Base-by-base conservation (phyloP, 2,888 invertebrate species). In the Pasiphila rectangulata region DNA sequence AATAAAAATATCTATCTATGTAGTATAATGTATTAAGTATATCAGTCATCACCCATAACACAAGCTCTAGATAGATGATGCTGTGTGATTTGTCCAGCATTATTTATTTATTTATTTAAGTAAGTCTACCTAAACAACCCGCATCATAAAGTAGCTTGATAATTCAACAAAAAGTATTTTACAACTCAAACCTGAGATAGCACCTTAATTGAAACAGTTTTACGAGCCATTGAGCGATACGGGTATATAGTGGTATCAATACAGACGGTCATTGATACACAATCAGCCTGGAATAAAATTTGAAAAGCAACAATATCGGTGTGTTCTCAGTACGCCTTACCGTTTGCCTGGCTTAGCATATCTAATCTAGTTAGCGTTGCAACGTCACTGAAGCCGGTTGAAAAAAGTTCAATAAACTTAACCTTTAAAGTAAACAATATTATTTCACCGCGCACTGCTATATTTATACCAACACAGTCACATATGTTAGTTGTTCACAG, bases 361-460 rank as follows among this genome's bases (percentile, higher is more conserved):
- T 72, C 74, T 85, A 83, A 84, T 84, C 84, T 77, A 75, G 77
- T 86, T 85, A 84, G 74, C 60, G 67, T 55, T 78, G 79, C 82
- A 83, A 83, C 83, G 83, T 83, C 85, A 83, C 73, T 49, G 72
- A 75, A 78, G 77, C 76, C 75, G 75, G 70, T 72, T 73, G 75
- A 69, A 75, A 81, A 79, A 83, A 86, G 85, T 85, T 86, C 84
- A 84, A 83, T 79, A 84, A 86, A 85, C 85, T 78, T 79, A 73
- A 75, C 73, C 73, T 71, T 64, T 67, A 61, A 49, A 56, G 56
- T 64, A 64, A 67, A 69, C 64, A 64, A 56, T 58, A 51, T 51
- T 64, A 51, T 61, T 59, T 52, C 41, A 41, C 32, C 35, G 25
- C 49, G 32, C 50, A 45, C 36, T 40, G 25, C 51, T 56, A 17